These are phyloP conservation scores for Cercocebus atys DNA, from an alignment of 2,113 vertebrate species.

Conservation along the genomic window DNA sequence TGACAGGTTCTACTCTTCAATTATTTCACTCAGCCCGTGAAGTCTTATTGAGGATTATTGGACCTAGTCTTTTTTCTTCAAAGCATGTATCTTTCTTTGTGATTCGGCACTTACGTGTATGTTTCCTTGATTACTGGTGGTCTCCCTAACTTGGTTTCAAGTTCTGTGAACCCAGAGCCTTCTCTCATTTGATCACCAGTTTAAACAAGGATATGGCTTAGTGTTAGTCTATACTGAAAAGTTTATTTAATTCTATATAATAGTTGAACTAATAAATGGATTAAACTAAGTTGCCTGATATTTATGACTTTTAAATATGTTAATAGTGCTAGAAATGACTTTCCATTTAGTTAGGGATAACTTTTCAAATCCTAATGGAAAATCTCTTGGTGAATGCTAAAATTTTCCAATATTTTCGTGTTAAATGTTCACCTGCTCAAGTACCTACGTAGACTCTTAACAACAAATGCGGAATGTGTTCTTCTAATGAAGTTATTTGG, in stretches of 20 bases:
- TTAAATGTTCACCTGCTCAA: not conserved
- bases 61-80: not conserved
- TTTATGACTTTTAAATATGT: not conserved
- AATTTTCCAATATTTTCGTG: not conserved
- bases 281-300: not conserved
- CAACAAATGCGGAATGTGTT: not conserved
- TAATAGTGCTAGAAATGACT: not conserved
- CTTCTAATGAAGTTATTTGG: not conserved
- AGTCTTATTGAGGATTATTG: not conserved
- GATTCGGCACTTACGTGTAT: not conserved
- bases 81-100: not conserved
- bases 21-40: not conserved
- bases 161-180: not conserved
- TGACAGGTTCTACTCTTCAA: not conserved
- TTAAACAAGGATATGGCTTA: not conserved
- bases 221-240: not conserved
- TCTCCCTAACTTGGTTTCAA: not conserved
- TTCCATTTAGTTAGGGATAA: not conserved
- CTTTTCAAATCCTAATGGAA: not conserved
- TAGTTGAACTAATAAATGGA: not conserved
- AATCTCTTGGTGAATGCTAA: not conserved
- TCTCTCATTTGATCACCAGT: not conserved
- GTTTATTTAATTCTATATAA: not conserved
- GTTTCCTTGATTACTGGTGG: not conserved
- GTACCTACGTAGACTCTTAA: not conserved